phyloP scores from a whole-genome alignment of 2,797 vertebrate genomes.

The Tangara arthus region DNA sequence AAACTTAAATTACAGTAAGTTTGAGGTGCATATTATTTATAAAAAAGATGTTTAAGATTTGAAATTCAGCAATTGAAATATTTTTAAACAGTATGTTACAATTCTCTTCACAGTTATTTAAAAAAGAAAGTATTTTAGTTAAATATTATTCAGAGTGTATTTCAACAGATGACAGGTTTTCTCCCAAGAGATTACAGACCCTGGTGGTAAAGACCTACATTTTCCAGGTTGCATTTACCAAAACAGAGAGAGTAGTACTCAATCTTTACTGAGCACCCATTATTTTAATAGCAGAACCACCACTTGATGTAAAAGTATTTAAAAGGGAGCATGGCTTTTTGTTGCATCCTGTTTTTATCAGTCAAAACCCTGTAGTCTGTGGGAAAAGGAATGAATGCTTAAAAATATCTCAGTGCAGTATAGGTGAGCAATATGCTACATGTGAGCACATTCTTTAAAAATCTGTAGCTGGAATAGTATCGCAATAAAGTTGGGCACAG shows the following conservation, averaged over 20 bases:
- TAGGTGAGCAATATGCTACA: background rate
- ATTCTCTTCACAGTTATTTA: background rate
- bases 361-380: background rate
- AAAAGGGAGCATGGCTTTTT: background rate
- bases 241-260: background rate
- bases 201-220: background rate
- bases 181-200: background rate
- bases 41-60: background rate
- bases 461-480: background rate
- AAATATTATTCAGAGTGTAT: background rate
- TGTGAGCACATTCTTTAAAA: background rate
- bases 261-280: background rate
- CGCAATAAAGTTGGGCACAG: background rate
- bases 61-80: background rate
- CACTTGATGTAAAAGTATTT: background rate
- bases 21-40: background rate
- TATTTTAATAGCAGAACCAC: background rate
- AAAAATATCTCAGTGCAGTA: background rate
- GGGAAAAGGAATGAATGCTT: background rate
- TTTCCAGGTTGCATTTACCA: background rate
- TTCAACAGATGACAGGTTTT: background rate
- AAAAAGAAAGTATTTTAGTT: background rate
- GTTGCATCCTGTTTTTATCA: background rate
- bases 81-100: background rate
- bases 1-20: background rate